Evolutionary conservation across 1,140 invertebrate genomes (phyloP), one percentile per base, ranked within the genome.

Genomic region (Ips typographus): DNA sequence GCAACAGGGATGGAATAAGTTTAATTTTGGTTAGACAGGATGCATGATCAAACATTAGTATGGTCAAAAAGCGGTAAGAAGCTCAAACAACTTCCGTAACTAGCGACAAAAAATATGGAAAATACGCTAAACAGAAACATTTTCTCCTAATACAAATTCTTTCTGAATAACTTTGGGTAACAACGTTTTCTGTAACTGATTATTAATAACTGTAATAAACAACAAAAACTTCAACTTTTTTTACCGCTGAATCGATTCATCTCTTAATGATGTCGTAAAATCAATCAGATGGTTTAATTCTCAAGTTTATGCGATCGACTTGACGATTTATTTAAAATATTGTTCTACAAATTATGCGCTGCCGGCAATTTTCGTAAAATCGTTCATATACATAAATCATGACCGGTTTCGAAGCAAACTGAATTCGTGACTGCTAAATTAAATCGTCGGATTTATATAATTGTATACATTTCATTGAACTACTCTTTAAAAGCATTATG

Each of bases 391-490:
- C 53, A 56, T 36, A 56, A 56, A 56, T 40, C 22, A 56, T 37
- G 53, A 7, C 22, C n/a, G 22, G 53, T 56, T 56, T 56, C 22
- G 38, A 22, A 56, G 53, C 53, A 56, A 56, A 47, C 8, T 8
- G 22, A 47, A 47, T 44, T 39, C 43, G 42, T 47, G 59, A 61
- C 42, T 61, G 42, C 59, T n/a, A 61, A 61, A 36, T 38, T 44
- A 44, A 61, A 61, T 43, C 44, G 43, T 61, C 37, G 22, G 5
- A 44, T n/a, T 22, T 8, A 61, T 61, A 44, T 61, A 61, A 61
- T 61, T 61, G 42, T 61, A 47, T 61, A 61, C 49, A 61, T 61
- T 61, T 61, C 39, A 61, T 61, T 61, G 59, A 47, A 61, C 44
- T 61, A 36, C 41, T 61, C 59, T 22, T 22, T 22, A 61, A 47